phyloP scores from a whole-genome alignment of 1,140 invertebrate species.

The Sarcophaga bullata region DNA sequence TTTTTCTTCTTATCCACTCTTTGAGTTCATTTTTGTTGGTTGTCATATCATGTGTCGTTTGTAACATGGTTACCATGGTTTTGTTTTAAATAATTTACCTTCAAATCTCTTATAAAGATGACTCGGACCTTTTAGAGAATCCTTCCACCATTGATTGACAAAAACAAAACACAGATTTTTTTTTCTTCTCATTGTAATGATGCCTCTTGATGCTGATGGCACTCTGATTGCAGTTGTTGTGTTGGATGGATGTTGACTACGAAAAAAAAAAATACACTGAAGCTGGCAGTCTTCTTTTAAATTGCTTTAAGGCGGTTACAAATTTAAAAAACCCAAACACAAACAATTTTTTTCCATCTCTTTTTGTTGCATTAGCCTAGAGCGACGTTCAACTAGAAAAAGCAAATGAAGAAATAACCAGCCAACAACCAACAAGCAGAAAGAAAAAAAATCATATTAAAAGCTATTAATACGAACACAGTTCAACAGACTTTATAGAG shows the following conservation, averaged over 20 bases:
- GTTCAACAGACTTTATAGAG: constrained; percentile 39
- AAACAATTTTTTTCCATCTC: background rate
- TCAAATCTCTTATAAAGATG: constrained; percentile 27
- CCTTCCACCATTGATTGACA: background rate
- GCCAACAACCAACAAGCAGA: background rate
- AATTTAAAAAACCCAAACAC: too few relatives aligned
- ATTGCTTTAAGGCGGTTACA: constrained; percentile 29
- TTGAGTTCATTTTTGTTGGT: background rate
- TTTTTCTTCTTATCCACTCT: background rate
- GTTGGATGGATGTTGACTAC: background rate
- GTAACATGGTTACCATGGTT: background rate
- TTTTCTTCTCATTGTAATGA: too few relatives aligned
- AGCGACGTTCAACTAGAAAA: constrained; percentile 23
- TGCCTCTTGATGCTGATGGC: background rate
- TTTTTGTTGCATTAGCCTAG: background rate
- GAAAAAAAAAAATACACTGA: background rate
- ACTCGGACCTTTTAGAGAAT: constrained; percentile 35
- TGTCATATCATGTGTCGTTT: constrained; percentile 4
- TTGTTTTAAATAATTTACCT: constrained; percentile 17
- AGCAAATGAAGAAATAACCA: background rate
- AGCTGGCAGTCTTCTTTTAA: constrained; percentile 4
- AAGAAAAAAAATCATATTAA: background rate
- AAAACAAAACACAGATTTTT: background rate
- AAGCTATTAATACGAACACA: constrained; percentile 17
- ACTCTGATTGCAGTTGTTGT: background rate